Evolutionary conservation across 2,113 vertebrate species (phyloP), one percentile per base, ranked within the genome.

Genomic region (Takifugu flavidus): DNA sequence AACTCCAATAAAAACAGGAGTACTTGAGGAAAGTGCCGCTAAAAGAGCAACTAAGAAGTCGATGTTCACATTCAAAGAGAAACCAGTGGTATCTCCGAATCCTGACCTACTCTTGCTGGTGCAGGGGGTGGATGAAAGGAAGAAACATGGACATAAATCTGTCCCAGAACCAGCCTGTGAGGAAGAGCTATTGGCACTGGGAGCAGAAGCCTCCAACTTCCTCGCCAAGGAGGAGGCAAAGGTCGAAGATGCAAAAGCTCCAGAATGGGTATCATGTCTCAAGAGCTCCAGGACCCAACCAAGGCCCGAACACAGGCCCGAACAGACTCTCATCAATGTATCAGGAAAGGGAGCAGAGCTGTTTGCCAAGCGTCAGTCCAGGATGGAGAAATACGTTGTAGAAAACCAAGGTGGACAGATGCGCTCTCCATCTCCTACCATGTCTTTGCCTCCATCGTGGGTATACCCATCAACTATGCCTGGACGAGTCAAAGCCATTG

Each of bases 21-120:
- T 99, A 67, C 84, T 99, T 58, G 94, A 98, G 43, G 93, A 96
- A 46, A 91, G 92, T 0, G 84, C 88, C 11, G 82, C 83, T 11
- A 93, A 87, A 6, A 80, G 94, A 67, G 74, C 72, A 2, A 73
- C 65, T 70, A 91, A 89, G 25, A 98, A 95, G 65, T 89, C 95
- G 27, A 98, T 98, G 96, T 99, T 99, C 91, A 99, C 97, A 2
- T 99, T 99, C 0, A 93, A 97, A 26, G 95, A 99, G 87, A 98
- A 98, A 78, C 89, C 92, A 0, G 95, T 96, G 68, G 75, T 97
- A 53, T 83, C 94, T 25, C 97, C 97, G 0, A 99, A 98, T 71
- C 97, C 97, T 0, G 96, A 96, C 64, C 91, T 99, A 55, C 88
- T 99, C 74, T 94, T 95, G 34, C 80, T 99, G 80, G 96, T 99